A percentile compares a stretch with the other conserved stretches of the same genome.
Conservation (phyloP, 2,888 invertebrate genomes). For the Halictus quadricinctus region DNA sequence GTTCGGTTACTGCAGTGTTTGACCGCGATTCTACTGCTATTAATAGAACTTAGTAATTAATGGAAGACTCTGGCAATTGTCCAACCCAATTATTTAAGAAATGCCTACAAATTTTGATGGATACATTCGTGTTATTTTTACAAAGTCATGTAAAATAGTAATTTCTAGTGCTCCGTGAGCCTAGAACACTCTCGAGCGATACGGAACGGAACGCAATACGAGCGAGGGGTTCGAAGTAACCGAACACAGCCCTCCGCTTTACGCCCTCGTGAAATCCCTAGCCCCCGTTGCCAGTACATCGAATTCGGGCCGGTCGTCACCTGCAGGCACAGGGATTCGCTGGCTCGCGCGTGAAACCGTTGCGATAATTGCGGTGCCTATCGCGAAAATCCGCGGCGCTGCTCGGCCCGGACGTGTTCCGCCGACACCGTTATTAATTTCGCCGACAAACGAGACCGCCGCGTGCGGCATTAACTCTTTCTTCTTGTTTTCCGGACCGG, state of each 20-base stretch:
- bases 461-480: constrained; percentile 37
- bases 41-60: no score
- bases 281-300: constrained; percentile 24
- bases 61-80: no score
- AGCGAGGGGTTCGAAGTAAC: constrained; percentile 16
- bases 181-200: neutral
- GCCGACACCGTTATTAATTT: constrained; percentile 30
- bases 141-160: no score
- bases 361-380: constrained; percentile 48
- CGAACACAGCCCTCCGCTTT: constrained; percentile 23
- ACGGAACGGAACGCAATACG: neutral
- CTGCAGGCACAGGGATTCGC: constrained; percentile 34
- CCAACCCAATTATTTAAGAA: no score
- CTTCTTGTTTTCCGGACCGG: neutral
- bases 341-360: constrained; percentile 48
- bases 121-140: no score
- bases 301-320: constrained; percentile 46
- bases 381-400: constrained; percentile 27
- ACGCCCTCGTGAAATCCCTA: neutral
- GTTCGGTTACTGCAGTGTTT: neutral
- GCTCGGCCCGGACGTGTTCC: constrained; percentile 4
- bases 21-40: neutral
- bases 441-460: constrained; percentile 15
- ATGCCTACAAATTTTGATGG: no score
- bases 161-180: no score